These are phyloP conservation scores for Drosophila formosana DNA, from an alignment of 2,888 invertebrate species.

Conservation along the genomic window DNA sequence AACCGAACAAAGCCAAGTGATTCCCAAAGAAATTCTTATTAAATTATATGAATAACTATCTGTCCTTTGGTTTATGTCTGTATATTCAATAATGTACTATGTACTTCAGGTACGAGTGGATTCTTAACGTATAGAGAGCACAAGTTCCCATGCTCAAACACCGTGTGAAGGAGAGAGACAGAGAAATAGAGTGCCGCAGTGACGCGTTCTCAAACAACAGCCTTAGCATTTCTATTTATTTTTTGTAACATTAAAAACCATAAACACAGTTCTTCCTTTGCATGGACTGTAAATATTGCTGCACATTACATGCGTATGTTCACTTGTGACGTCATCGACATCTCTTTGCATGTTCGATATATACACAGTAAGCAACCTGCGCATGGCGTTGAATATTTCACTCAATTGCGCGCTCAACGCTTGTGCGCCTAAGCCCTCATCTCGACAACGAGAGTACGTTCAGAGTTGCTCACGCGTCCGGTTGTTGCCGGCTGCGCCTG, in stretches of 20 bases:
- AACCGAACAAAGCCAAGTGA: not conserved
- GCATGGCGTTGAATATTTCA: slow-evolving; percentile 2
- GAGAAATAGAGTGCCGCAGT: not conserved
- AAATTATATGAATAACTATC: not conserved
- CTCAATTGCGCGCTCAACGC: slow-evolving; percentile 27
- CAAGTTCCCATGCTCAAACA: slow-evolving; percentile 12
- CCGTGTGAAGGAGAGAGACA: not conserved
- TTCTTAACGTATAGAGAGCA: not conserved
- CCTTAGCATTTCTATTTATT: too few species aligned
- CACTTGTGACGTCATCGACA: slow-evolving; percentile 19
- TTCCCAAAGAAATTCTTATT: not conserved
- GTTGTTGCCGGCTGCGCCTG: slow-evolving; percentile 19
- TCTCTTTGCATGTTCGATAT: not conserved
- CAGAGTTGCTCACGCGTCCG: slow-evolving; percentile 24
- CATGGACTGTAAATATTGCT: not conserved
- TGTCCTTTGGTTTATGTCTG: not conserved
- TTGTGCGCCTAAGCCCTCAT: slow-evolving; percentile 34
- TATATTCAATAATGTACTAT: too few species aligned
- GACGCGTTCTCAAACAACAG: not conserved
- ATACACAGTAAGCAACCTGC: slow-evolving; percentile 6
- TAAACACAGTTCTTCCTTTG: not conserved
- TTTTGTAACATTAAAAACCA: not conserved
- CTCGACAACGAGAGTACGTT: slow-evolving; percentile 33
- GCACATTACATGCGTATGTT: not conserved
- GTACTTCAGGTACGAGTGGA: too few species aligned